phyloP scores from a whole-genome alignment of 2,113 vertebrate genomes.

The Meriones unguiculatus region DNA sequence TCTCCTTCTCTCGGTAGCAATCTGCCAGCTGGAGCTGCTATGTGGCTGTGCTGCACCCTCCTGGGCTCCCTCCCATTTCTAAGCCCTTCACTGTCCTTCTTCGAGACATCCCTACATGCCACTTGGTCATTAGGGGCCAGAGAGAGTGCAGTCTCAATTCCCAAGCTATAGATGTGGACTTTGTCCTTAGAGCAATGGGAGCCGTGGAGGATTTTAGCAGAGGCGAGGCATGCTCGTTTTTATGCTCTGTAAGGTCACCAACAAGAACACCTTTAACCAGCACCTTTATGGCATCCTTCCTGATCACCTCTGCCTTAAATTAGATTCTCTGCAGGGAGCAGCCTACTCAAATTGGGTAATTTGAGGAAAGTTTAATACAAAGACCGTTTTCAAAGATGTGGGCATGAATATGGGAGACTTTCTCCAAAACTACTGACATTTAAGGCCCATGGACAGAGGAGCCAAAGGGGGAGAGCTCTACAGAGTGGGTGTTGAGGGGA shows the following conservation, averaged over 20 bases:
- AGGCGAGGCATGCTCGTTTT: neutral
- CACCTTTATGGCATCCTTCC: neutral
- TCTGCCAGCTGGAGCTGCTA: neutral
- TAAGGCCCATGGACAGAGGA: neutral
- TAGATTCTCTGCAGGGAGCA: neutral
- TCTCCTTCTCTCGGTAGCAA: neutral
- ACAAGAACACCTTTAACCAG: neutral
- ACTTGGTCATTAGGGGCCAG: neutral
- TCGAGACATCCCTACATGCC: neutral
- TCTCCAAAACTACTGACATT: neutral
- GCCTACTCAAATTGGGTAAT: neutral
- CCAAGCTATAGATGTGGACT: neutral
- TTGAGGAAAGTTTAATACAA: constrained; percentile 44
- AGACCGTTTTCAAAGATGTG: neutral
- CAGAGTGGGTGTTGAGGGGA: neutral
- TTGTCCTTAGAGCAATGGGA: constrained; percentile 8
- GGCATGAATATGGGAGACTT: neutral
- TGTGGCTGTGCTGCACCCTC: neutral
- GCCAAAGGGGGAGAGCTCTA: neutral
- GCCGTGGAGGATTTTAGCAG: neutral
- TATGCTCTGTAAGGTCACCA: constrained; percentile 11
- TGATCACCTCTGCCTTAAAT: neutral
- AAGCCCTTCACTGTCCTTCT: neutral
- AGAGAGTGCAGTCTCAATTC: neutral
- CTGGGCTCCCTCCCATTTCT: neutral